A percentile compares a stretch with the other conserved stretches of the same genome.
phyloP scores from a whole-genome alignment of 2,797 vertebrate genomes.

The Champsocephalus esox region DNA sequence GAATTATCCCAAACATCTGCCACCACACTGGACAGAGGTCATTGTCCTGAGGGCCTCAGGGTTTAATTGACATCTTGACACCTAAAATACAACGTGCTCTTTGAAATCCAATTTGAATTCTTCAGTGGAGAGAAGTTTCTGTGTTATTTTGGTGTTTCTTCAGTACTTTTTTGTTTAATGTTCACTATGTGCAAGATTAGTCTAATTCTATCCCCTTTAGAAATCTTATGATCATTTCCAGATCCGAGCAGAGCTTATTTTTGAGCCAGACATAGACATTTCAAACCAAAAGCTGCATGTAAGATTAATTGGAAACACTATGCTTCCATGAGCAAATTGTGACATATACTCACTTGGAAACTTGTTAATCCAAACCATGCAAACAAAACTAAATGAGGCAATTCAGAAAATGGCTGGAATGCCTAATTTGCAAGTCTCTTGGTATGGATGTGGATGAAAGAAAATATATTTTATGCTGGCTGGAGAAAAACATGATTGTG shows the following conservation, averaged over 20 bases:
- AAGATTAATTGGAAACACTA: constrained; percentile 55
- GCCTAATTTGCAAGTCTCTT: constrained; percentile 9
- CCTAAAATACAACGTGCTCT: constrained; percentile 6
- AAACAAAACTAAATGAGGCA: constrained; percentile 35
- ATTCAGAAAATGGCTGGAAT: constrained; percentile 31
- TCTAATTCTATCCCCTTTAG: constrained; percentile 52
- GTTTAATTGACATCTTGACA: neutral
- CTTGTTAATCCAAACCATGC: constrained; percentile 35
- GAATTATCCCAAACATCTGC: constrained; percentile 2
- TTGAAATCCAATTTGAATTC: constrained; percentile 15
- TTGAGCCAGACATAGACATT: constrained; percentile 52
- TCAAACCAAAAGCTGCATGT: constrained; percentile 42
- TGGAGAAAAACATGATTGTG: constrained; percentile 24
- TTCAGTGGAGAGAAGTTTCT: constrained; percentile 9
- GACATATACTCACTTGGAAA: constrained; percentile 20
- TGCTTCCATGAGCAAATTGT: constrained; percentile 42
- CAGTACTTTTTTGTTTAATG: constrained; percentile 47
- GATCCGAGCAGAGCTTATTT: constrained; percentile 59
- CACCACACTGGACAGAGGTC: neutral
- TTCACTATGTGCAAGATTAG: constrained; percentile 58
- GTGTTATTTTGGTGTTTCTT: constrained; percentile 34
- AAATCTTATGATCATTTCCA: constrained; percentile 62
- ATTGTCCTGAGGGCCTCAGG: neutral
- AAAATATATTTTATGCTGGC: constrained; percentile 19
- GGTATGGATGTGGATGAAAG: constrained; percentile 23